phyloP scores from a whole-genome alignment of 2,888 invertebrate species.

The Odontomyia ornata region DNA sequence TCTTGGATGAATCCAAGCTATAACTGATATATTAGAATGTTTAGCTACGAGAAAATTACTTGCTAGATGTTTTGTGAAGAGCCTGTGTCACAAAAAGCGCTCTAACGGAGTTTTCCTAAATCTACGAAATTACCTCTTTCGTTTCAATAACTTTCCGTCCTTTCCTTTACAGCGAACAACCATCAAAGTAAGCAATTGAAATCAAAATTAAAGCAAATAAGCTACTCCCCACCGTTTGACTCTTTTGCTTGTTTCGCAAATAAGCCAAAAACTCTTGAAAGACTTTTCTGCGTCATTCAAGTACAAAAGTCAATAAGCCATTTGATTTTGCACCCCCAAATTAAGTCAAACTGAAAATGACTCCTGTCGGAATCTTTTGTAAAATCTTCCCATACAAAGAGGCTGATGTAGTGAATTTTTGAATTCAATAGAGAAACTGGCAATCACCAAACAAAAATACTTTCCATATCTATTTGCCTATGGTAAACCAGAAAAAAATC shows the following conservation, averaged over 20 bases:
- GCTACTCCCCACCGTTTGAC: neutral
- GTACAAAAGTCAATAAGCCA: neutral
- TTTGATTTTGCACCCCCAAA: neutral
- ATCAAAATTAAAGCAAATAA: slow-evolving; percentile 5
- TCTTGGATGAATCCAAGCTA: no score
- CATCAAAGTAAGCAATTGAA: neutral
- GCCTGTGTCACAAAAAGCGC: no score
- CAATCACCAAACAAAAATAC: slow-evolving; percentile 38
- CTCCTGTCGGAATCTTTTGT: neutral
- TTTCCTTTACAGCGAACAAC: no score
- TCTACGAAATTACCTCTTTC: no score
- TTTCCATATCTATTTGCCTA: slow-evolving; percentile 12
- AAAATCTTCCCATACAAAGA: neutral
- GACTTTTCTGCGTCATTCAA: slow-evolving; percentile 6
- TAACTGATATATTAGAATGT: no score
- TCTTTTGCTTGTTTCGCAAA: neutral
- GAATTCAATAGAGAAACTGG: slow-evolving; percentile 32
- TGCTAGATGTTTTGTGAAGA: no score
- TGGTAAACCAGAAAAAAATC: slow-evolving; percentile 10
- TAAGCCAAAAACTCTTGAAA: slow-evolving; percentile 15
- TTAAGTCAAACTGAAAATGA: slow-evolving; percentile 7
- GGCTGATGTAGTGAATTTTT: neutral
- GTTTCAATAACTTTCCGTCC: no score
- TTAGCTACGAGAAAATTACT: no score
- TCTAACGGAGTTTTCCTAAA: no score